These are phyloP conservation scores for Elegia similella DNA, from an alignment of 2,888 invertebrate species.

Conservation along the genomic window DNA sequence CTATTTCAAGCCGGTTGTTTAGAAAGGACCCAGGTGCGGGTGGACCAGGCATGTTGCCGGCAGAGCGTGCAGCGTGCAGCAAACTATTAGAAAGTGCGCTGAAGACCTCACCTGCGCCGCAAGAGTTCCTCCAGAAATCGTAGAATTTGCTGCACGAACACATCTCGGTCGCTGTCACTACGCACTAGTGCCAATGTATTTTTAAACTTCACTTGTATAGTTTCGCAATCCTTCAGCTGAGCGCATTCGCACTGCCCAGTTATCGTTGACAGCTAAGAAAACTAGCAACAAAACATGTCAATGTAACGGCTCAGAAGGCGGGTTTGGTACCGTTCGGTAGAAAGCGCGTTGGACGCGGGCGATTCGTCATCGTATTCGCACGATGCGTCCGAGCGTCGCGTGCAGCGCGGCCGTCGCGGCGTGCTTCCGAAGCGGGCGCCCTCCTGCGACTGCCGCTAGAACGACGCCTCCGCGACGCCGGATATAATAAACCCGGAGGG, in stretches of 20 bases:
- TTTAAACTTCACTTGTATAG: constrained; percentile 80
- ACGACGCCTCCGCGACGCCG: constrained; percentile 24
- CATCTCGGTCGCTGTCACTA: constrained; percentile 70
- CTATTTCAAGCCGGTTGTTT: constrained; percentile 28
- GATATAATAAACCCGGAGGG: constrained; percentile 46
- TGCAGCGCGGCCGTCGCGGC: constrained; percentile 44
- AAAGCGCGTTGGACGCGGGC: constrained; percentile 55
- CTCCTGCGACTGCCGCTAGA: constrained; percentile 59
- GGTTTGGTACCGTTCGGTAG: constrained; percentile 63
- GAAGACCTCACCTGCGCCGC: constrained; percentile 71
- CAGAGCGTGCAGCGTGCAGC: constrained; percentile 16
- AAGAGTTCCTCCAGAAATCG: constrained; percentile 77
- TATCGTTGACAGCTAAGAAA: constrained; percentile 53
- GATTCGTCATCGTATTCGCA: constrained; percentile 49
- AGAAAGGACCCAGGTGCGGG: constrained; percentile 42
- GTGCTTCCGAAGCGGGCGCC: constrained; percentile 63
- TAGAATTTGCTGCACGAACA: constrained; percentile 77
- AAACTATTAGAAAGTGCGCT: constrained; percentile 46
- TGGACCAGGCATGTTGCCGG: constrained; percentile 4
- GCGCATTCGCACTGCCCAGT: constrained; percentile 60
- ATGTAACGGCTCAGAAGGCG: constrained; percentile 57
- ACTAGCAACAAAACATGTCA: constrained; percentile 63
- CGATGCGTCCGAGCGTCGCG: constrained; percentile 33
- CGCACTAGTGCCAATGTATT: constrained; percentile 76
- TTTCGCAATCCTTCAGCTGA: constrained; percentile 74